Conservation (phyloP, 2,113 vertebrate genomes). For the Sylvietta virens region DNA sequence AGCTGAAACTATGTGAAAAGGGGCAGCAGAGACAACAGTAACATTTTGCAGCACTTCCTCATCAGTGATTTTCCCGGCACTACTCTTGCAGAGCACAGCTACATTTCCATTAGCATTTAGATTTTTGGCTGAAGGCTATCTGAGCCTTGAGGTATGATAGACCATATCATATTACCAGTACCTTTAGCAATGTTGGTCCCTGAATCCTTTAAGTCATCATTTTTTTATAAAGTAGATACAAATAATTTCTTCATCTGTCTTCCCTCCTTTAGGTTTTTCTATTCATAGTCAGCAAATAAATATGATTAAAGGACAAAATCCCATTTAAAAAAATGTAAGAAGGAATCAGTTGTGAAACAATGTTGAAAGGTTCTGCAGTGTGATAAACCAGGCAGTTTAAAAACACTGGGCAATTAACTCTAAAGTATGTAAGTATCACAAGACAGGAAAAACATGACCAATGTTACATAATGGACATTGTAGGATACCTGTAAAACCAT, state of each 20-base stretch:
- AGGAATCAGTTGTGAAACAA: neutral
- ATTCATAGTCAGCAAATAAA: neutral
- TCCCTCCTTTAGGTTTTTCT: neutral
- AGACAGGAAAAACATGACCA: neutral
- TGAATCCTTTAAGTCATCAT: neutral
- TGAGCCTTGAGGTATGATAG: neutral
- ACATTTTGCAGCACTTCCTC: conserved; percentile 36
- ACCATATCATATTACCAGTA: neutral
- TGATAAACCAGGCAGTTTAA: neutral
- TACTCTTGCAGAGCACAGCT: neutral
- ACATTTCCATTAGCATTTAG: neutral
- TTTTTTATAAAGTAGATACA: neutral
- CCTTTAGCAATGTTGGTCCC: neutral
- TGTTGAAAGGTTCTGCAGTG: neutral
- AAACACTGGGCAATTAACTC: neutral
- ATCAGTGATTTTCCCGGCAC: neutral
- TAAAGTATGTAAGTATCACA: neutral
- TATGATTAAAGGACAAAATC: neutral
- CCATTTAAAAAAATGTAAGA: neutral
- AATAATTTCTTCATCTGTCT: neutral
- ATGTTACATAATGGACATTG: neutral
- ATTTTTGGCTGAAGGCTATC: neutral
- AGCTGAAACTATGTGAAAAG: conserved; percentile 3
- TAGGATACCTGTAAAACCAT: neutral
- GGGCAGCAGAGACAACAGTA: conserved; percentile 20